Evolutionary conservation across 2,797 vertebrate species (phyloP).

Genomic region (Crocidura indochinensis): DNA sequence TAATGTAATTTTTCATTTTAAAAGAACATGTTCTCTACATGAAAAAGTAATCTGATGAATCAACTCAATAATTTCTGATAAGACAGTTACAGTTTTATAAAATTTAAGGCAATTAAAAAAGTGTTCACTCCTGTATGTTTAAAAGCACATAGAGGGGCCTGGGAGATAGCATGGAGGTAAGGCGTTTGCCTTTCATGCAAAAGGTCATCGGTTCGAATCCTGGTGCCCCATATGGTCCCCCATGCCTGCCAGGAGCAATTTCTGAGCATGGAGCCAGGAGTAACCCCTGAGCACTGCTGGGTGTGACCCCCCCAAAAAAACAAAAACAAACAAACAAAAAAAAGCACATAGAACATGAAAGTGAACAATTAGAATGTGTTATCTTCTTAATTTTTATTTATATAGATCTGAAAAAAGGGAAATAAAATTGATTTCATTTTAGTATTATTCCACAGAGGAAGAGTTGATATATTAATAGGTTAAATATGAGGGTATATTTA

Average conservation of each 20-base stretch:
- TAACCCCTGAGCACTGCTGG: no score
- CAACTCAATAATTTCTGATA: constrained; percentile 3
- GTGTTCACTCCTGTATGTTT: background rate
- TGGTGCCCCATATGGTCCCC: no score
- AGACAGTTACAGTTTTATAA: background rate
- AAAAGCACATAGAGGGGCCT: background rate
- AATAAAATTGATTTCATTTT: background rate
- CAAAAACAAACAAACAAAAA: no score
- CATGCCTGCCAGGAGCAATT: no score
- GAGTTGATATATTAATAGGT: background rate
- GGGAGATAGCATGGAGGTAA: no score
- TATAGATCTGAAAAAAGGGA: background rate
- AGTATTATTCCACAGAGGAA: background rate
- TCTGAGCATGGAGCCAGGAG: no score
- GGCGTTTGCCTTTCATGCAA: no score
- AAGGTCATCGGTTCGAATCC: no score
- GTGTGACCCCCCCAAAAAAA: no score
- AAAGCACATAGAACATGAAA: background rate
- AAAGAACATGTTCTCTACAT: background rate
- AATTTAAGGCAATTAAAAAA: background rate
- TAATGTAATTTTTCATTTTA: background rate
- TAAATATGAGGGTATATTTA: constrained; percentile 1
- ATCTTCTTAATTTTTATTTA: background rate
- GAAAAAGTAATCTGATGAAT: background rate
- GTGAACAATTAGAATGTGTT: background rate